Base-by-base conservation (phyloP, 30 jellyfish, hydroid and myxozoan genomes). In the Haliclystus octoradiatus region DNA sequence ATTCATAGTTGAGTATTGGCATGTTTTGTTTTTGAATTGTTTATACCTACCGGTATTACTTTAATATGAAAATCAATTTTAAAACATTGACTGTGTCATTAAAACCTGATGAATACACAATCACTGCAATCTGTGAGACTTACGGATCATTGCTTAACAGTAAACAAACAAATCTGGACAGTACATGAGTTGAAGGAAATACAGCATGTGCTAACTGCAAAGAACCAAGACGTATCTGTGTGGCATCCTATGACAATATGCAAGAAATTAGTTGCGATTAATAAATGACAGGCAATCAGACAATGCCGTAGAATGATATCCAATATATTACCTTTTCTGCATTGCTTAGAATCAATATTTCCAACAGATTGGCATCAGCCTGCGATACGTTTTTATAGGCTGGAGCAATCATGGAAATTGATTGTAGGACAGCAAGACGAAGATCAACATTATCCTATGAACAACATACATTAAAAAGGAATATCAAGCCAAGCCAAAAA, bases 201-300 rank as follows among this genome's bases (percentile, higher is more conserved):
- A 77, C 95, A 33, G 78, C 73, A 67, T 84, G 71, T 2, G 95
- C 95, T 35, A 84, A 71, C 29, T 77, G 95, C 35, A 76, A 52
- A 7, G 92, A 87, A 3, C 88, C 93, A 24, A 84, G 62, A 50
- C 92, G 68, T 25, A 76, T 30, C 26, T 62, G 72, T 2, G 95
- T 53, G 19, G 77, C 60, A 26, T 84, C 95, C 95, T 84, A 72
- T 33, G 57, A 5, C 57, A 40, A 40, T 5, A 40, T 9, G 57
- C 57, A 40, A 40, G 19, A 5, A 19, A 5, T 5, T 40, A 40
- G 9, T 19, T 9, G 57, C 57, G 57, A 40, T 19, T 40, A 19
- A 5, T 40, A 5, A 19, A 40, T 19, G 9, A 5, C 57, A 5
- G 57, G 9, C 57, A 19, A 19, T 40, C 19, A 40, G 57, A n/a